Percentiles rank a stretch among this genome's conserved stretches.
These are phyloP conservation scores for Rhinogobio ventralis DNA, from an alignment of 2,797 vertebrate genomes.

Conservation along the genomic window DNA sequence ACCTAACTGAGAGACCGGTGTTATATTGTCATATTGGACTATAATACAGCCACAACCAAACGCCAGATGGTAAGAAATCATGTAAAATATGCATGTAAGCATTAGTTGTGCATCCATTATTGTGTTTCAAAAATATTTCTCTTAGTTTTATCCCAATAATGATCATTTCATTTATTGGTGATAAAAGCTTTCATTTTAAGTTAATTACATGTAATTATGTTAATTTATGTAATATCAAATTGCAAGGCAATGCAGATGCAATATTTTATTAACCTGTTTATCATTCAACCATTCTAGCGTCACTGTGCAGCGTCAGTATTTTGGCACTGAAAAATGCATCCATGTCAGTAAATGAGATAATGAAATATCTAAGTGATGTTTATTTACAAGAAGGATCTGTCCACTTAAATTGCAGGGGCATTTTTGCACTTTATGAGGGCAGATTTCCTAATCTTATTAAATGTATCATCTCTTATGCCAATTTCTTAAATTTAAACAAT, in stretches of 20 bases:
- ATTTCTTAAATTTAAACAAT: not conserved
- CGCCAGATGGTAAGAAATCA: constrained; percentile 72
- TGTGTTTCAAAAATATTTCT: not conserved
- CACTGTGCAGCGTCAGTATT: not conserved
- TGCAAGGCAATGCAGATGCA: not conserved
- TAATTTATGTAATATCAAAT: not conserved
- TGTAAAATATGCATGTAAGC: not conserved
- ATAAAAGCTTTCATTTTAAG: not conserved
- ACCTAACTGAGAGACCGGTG: constrained; percentile 77
- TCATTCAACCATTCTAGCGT: not conserved
- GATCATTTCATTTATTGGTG: not conserved
- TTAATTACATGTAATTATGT: too few relatives aligned
- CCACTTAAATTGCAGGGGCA: not conserved
- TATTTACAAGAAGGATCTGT: not conserved
- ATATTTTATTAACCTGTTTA: not conserved
- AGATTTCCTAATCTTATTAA: not conserved
- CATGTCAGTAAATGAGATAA: not conserved
- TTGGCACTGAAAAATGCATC: not conserved
- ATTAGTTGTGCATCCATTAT: not conserved
- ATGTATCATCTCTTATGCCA: not conserved
- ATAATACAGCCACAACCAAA: constrained; percentile 28
- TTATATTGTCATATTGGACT: constrained; percentile 63
- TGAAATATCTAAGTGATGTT: not conserved
- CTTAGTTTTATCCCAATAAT: not conserved
- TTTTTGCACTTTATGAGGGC: not conserved